Evolutionary conservation across 2,888 invertebrate genomes (phyloP).

Genomic region (Meliscaeva auricollis): DNA sequence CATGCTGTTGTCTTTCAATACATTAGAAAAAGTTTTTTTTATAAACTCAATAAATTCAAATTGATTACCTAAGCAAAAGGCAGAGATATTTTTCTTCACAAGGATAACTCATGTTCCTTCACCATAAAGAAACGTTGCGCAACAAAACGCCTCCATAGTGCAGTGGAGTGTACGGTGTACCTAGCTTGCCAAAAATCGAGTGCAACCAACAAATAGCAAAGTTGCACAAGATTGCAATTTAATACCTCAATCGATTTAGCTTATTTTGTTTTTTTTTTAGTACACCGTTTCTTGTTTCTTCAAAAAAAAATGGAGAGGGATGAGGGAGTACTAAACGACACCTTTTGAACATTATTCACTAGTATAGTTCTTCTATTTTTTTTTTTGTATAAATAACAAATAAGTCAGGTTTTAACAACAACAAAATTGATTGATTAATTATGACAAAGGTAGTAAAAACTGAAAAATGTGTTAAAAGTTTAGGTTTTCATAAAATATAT

Average conservation of each 20-base stretch:
- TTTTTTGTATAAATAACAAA: too few relatives aligned
- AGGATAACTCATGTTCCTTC: slow-evolving; percentile 6
- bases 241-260: slow-evolving; percentile 55
- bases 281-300: too few relatives aligned
- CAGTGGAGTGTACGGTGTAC: not conserved
- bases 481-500: too few relatives aligned
- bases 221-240: slow-evolving; percentile 66
- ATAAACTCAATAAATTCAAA: slow-evolving; percentile 40
- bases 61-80: slow-evolving; percentile 36
- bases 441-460: too few relatives aligned
- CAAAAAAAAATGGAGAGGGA: not conserved
- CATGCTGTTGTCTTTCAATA: not conserved
- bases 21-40: not conserved
- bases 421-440: too few relatives aligned
- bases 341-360: too few relatives aligned
- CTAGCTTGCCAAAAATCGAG: slow-evolving; percentile 43
- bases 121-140: slow-evolving; percentile 5
- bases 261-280: not conserved
- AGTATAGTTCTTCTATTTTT: too few relatives aligned
- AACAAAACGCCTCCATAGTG: not conserved
- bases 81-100: not conserved
- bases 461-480: too few relatives aligned
- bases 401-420: too few relatives aligned
- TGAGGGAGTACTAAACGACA: not conserved
- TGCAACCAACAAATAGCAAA: slow-evolving; percentile 43